Evolutionary conservation across 1,140 invertebrate species (phyloP).

Genomic region (Drosophila repletoides): DNA sequence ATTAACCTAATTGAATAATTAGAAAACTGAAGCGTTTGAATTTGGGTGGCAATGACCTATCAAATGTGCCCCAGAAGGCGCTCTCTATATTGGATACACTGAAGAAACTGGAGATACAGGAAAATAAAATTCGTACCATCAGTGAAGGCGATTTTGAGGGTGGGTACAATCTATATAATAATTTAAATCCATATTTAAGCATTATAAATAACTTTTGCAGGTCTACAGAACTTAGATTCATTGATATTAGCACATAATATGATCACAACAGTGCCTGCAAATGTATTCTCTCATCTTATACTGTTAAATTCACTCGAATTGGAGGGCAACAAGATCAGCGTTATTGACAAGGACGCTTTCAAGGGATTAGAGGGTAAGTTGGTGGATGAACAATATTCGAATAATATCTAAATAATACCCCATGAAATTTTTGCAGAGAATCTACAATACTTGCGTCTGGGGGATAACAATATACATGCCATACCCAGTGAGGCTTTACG

Average conservation of each 20-base stretch:
- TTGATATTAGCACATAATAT: constrained; percentile 93
- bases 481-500: constrained; percentile 92
- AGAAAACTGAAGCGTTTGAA: constrained; percentile 93
- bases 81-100: constrained; percentile 89
- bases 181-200: background rate
- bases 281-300: constrained; percentile 90
- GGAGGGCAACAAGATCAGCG: constrained; percentile 91
- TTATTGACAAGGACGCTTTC: constrained; percentile 92
- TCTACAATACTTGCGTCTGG: constrained; percentile 92
- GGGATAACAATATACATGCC: constrained; percentile 91
- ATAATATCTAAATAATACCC: background rate
- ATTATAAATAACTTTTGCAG: constrained; percentile 81
- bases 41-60: constrained; percentile 92
- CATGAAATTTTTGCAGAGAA: constrained; percentile 86
- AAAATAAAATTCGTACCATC: constrained; percentile 90
- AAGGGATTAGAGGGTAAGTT: constrained; percentile 90
- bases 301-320: constrained; percentile 92
- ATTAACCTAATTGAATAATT: constrained; percentile 49
- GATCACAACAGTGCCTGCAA: constrained; percentile 88
- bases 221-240: constrained; percentile 90
- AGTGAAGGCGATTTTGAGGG: constrained; percentile 92
- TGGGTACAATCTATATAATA: constrained; percentile 71
- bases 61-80: constrained; percentile 89
- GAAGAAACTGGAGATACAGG: constrained; percentile 93
- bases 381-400: background rate